Evolutionary conservation across 2,113 vertebrate genomes (phyloP), one percentile per base, ranked within the genome.

Genomic region (Gambusia holbrooki): DNA sequence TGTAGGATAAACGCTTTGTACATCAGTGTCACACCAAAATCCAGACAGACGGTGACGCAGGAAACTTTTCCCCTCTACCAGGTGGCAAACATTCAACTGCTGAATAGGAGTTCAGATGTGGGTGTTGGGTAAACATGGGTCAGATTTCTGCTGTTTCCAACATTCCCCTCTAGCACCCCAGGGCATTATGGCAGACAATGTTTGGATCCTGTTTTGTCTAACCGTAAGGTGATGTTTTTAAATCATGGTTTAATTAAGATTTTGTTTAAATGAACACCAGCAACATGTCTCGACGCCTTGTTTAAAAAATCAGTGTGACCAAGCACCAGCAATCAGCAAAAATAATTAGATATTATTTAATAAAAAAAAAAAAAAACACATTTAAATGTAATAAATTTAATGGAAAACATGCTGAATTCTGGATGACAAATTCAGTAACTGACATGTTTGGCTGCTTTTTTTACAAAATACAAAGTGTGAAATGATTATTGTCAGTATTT

Each of bases 21-120:
- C 71, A 66, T 71, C 10, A 7, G 5, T 65, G 76, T 83, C 64
- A 63, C 80, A 75, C 71, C 68, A 11, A 42, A 15, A 33, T 74
- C 45, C 61, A 71, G 73, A 60, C 81, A 63, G 69, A 73, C 87
- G 74, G 79, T 90, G 88, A 91, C n/a, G 67, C 83, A 85, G 82
- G 73, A 68, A 25, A 22, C 74, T 66, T 67, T 78, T 84, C 69
- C 64, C 25, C 58, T 35, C 65, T 76, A 83, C 80, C 84, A 82
- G 48, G 62, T 72, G 65, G 78, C 83, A 81, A 90, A 79, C 75
- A 72, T 8, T 71, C 70, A 3, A 63, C 58, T 35, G 25, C 25
- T 62, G 25, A 66, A 73, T 32, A 75, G 73, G 62, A 88, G 78
- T 90, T 91, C 72, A 72, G 84, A 80, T 30, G 29, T 14, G 4